Conservation (phyloP, 2,113 vertebrate species). For the Pluvianellus socialis region DNA sequence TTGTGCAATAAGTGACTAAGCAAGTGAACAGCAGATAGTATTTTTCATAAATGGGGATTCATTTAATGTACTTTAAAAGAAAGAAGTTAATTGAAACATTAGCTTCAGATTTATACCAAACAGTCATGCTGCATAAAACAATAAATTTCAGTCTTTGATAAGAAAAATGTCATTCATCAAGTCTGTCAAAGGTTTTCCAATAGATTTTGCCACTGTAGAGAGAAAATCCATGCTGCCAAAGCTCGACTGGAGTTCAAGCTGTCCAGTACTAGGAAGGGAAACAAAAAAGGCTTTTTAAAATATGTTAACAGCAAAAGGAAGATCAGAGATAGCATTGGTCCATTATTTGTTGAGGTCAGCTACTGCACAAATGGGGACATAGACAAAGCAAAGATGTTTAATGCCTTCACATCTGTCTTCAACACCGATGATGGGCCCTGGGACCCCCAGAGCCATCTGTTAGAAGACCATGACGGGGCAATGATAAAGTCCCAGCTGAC, state of each 20-base stretch:
- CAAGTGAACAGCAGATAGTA: background rate
- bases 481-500: background rate
- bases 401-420: background rate
- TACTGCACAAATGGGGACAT: background rate
- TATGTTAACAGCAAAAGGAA: background rate
- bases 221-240: background rate
- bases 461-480: background rate
- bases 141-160: background rate
- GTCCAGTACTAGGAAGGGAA: background rate
- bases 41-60: background rate
- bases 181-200: background rate
- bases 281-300: background rate
- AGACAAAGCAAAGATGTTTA: background rate
- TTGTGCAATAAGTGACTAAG: background rate
- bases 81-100: background rate
- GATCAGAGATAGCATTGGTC: background rate
- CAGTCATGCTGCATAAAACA: background rate
- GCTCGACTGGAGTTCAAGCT: background rate
- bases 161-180: background rate
- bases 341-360: background rate
- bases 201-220: background rate
- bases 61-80: background rate
- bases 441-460: accelerated
- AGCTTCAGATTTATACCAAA: background rate
- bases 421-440: background rate